phyloP scores from a whole-genome alignment of 2,888 invertebrate genomes.

The Limnephilus rhombicus region DNA sequence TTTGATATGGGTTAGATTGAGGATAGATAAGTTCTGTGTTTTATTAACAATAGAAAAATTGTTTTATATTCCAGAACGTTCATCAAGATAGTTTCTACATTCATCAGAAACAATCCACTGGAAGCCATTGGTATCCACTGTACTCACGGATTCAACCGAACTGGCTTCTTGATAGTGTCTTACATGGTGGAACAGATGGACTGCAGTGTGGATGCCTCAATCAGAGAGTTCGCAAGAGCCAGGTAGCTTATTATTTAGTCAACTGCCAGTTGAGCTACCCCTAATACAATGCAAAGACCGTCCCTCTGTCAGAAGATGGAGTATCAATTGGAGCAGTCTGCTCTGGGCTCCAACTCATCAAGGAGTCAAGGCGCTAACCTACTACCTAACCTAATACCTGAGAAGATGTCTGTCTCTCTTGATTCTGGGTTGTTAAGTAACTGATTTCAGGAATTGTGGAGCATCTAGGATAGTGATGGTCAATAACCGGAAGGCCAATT shows the following conservation, averaged over 20 bases:
- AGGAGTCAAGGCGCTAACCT: no score
- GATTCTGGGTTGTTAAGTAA: background rate
- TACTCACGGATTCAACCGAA: slow-evolving; percentile 99
- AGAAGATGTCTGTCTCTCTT: background rate
- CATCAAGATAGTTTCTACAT: slow-evolving; percentile 87
- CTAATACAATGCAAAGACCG: no score
- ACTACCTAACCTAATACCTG: no score
- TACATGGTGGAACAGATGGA: slow-evolving; percentile 92
- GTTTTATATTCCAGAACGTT: slow-evolving; percentile 78
- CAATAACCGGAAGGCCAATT: no score
- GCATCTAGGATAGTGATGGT: no score
- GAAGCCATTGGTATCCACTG: slow-evolving; percentile 92
- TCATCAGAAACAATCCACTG: slow-evolving; percentile 87
- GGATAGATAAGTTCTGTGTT: background rate
- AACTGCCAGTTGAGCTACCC: no score
- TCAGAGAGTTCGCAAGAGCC: slow-evolving; percentile 85
- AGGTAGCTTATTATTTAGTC: slow-evolving; percentile 72
- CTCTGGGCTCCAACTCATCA: no score
- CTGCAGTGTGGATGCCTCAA: slow-evolving; percentile 90
- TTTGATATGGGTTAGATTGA: background rate
- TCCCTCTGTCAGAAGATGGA: no score
- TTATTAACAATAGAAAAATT: background rate
- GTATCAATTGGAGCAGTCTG: no score
- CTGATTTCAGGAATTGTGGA: no score
- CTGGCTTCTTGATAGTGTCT: slow-evolving; percentile 95